Conservation (phyloP, 2,797 vertebrate species). For the Phataginus tetradactyla region DNA sequence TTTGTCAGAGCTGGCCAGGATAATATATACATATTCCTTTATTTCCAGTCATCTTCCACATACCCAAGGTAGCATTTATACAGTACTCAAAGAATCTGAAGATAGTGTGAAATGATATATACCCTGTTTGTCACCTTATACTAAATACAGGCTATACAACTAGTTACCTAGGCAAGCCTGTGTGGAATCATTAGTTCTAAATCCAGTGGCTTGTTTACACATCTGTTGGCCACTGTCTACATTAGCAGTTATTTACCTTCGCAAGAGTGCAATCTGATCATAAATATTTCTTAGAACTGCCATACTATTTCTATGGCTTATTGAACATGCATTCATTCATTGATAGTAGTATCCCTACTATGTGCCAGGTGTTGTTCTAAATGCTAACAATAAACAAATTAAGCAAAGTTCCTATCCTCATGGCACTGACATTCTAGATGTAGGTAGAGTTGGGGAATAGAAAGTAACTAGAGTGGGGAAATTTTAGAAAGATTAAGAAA, state of each 20-base stretch:
- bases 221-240: background rate
- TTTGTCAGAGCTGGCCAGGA: background rate
- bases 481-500: background rate
- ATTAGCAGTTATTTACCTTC: background rate
- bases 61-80: background rate
- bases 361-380: background rate
- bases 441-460: background rate
- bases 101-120: background rate
- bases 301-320: background rate
- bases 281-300: background rate
- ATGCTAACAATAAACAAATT: background rate
- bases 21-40: background rate
- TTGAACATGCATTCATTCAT: background rate
- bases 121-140: background rate
- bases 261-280: background rate
- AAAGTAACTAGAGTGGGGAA: background rate
- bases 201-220: background rate
- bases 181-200: background rate
- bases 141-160: background rate
- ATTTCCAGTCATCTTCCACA: background rate
- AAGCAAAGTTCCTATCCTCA: background rate
- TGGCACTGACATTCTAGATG: background rate
- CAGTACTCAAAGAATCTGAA: background rate
- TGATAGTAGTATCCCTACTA: background rate
- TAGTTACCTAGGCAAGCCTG: background rate